phyloP scores from a whole-genome alignment of 2,113 vertebrate species.

The Calyptomena viridis region DNA sequence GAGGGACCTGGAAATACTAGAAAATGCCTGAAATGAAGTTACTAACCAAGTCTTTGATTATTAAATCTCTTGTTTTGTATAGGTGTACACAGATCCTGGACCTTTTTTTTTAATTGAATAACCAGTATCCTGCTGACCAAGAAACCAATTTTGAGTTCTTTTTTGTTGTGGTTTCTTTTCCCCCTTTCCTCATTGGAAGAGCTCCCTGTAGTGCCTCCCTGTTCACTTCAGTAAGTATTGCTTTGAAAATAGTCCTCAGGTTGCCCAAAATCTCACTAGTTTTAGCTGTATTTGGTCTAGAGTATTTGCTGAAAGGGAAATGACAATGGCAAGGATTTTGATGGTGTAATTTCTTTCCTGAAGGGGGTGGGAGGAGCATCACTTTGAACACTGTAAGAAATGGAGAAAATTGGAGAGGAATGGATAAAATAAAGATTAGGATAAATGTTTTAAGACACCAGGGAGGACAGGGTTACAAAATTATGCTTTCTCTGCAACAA shows the following conservation, averaged over 20 bases:
- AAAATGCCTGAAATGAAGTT: neutral
- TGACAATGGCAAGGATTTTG: neutral
- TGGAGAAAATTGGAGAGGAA: neutral
- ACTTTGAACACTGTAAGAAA: neutral
- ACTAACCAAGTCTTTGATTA: neutral
- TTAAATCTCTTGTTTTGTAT: neutral
- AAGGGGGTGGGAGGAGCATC: neutral
- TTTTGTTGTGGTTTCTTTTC: no score
- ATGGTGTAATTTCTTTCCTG: neutral
- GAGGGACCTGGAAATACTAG: neutral
- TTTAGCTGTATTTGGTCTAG: neutral
- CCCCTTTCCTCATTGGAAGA: neutral
- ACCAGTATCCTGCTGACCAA: neutral
- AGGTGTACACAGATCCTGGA: neutral
- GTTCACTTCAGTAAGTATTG: slow-evolving; percentile 46
- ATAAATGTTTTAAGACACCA: neutral
- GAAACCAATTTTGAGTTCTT: neutral
- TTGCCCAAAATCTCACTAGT: neutral
- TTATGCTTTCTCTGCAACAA: neutral
- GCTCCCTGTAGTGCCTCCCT: neutral
- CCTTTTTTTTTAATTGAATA: neutral
- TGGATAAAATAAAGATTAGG: neutral
- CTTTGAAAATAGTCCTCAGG: neutral
- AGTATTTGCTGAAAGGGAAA: neutral
- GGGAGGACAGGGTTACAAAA: neutral